These are phyloP conservation scores for Lasioglossum baleicum DNA, from an alignment of 1,140 invertebrate genomes.

Conservation along the genomic window DNA sequence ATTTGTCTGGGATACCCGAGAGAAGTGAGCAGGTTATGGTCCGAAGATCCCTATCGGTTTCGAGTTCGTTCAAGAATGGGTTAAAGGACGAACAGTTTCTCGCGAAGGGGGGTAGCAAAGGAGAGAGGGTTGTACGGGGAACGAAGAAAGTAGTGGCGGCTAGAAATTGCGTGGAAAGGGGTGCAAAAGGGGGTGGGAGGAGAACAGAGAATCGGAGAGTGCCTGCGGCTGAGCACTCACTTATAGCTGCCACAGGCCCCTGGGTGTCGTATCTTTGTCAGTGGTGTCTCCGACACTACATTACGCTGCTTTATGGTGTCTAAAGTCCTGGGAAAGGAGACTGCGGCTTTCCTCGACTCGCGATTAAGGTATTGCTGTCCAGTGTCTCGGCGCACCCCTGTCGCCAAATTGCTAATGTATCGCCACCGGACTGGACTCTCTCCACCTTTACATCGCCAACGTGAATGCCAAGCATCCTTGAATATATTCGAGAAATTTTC, in stretches of 20 bases:
- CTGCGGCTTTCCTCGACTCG: slow-evolving; percentile 18
- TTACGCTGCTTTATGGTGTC: slow-evolving; percentile 56
- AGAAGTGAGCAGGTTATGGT: slow-evolving; percentile 49
- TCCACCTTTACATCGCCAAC: not conserved
- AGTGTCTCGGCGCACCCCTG: not conserved
- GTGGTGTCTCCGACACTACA: slow-evolving; percentile 55
- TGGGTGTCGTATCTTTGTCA: slow-evolving; percentile 58
- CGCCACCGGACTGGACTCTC: not conserved
- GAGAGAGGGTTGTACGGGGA: slow-evolving; percentile 15
- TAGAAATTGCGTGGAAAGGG: slow-evolving; percentile 45
- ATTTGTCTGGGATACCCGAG: slow-evolving; percentile 45
- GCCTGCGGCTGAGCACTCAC: slow-evolving; percentile 58
- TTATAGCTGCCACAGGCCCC: slow-evolving; percentile 47
- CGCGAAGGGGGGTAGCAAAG: not conserved
- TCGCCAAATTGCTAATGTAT: slow-evolving; percentile 35
- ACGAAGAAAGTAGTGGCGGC: slow-evolving; percentile 13
- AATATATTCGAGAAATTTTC: not conserved
- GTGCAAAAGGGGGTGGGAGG: not conserved
- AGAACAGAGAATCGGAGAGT: slow-evolving; percentile 21
- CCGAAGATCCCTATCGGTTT: slow-evolving; percentile 50
- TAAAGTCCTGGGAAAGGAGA: slow-evolving; percentile 46
- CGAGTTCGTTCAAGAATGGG: slow-evolving; percentile 30
- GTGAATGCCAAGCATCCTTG: not conserved
- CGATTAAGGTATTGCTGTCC: slow-evolving; percentile 44
- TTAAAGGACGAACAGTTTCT: slow-evolving; percentile 28